Evolutionary conservation across 2,797 vertebrate species (phyloP).

Genomic region (Neomorphus geoffroyi): DNA sequence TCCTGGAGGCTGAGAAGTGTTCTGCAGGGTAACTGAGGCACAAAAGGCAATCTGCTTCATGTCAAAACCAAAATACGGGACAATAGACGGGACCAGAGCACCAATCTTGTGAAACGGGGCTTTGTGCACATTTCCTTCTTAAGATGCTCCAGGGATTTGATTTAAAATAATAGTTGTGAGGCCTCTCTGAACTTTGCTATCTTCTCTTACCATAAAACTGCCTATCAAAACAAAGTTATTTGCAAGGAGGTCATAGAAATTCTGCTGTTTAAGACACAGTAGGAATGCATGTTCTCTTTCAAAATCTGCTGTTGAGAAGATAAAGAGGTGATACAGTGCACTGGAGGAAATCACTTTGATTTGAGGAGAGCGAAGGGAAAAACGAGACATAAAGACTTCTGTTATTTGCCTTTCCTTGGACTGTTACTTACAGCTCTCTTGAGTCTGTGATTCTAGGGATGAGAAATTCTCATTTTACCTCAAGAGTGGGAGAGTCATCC

Average conservation of each 20-base stretch:
- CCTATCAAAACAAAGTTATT: not conserved
- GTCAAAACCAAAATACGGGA: not conserved
- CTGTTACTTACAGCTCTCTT: not conserved
- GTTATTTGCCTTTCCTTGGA: not conserved
- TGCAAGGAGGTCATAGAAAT: not conserved
- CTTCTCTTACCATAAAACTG: not conserved
- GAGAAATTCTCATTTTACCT: not conserved
- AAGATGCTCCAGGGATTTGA: not conserved
- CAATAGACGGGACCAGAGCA: slow-evolving; percentile 7
- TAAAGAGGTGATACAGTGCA: not conserved
- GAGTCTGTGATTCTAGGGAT: not conserved
- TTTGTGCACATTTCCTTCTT: not conserved
- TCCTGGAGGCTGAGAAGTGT: not conserved
- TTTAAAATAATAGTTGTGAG: not conserved
- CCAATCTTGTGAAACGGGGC: not conserved
- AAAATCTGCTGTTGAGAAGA: not conserved
- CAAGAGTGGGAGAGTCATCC: not conserved
- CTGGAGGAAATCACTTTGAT: not conserved
- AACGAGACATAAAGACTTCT: not conserved
- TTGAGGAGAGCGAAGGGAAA: not conserved
- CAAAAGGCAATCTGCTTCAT: not conserved
- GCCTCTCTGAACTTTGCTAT: not conserved
- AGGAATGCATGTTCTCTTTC: not conserved
- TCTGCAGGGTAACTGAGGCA: not conserved
- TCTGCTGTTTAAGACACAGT: not conserved